phyloP scores from a whole-genome alignment of 2,888 invertebrate genomes.

The Brachyptera risi region DNA sequence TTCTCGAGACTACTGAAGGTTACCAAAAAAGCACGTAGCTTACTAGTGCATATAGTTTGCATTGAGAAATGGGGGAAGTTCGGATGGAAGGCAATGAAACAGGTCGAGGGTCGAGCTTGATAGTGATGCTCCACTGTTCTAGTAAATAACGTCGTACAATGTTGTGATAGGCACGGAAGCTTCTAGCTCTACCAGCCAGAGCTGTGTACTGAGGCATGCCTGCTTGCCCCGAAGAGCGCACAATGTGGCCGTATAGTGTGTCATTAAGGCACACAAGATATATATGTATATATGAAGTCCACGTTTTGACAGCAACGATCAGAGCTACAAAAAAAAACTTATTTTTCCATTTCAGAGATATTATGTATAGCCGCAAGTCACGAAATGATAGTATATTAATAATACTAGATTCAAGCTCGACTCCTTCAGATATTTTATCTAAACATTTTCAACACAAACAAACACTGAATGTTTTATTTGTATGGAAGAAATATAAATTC shows the following conservation, averaged over 20 bases:
- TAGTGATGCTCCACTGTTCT: not conserved
- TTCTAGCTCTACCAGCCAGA: not conserved
- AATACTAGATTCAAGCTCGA: not conserved
- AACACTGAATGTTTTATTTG: no score
- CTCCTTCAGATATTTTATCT: no score
- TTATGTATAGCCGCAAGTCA: not conserved
- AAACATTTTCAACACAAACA: no score
- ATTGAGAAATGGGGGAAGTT: not conserved
- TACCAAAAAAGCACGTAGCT: not conserved
- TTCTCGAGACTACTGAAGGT: not conserved
- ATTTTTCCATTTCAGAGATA: no score
- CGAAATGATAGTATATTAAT: no score
- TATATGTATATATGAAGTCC: not conserved
- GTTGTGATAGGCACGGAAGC: conserved; percentile 1
- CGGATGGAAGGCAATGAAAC: not conserved
- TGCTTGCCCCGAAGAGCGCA: not conserved
- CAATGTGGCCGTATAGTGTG: not conserved
- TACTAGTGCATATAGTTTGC: not conserved
- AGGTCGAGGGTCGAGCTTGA: not conserved
- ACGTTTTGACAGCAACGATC: conserved; percentile 6
- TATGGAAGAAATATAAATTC: no score
- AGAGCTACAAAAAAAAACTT: not conserved
- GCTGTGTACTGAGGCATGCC: not conserved
- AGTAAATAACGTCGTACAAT: conserved; percentile 3
- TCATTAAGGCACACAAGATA: not conserved